Percentiles rank a stretch among this genome's conserved stretches.
These are phyloP conservation scores for Ophraella communa DNA, from an alignment of 2,888 invertebrate species.

Conservation along the genomic window DNA sequence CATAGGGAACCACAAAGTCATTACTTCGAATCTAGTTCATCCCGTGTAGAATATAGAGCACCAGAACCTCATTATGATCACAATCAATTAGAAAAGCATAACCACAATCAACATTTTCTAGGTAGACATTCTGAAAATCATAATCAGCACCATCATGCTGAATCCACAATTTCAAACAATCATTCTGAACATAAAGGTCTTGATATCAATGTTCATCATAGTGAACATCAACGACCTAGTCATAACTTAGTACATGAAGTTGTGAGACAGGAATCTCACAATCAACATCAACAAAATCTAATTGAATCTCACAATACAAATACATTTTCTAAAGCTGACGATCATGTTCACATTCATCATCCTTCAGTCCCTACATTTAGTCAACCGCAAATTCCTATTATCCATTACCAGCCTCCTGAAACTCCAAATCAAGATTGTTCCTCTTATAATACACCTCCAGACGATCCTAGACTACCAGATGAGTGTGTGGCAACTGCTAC, in stretches of 20 bases:
- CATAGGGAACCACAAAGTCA: conserved; percentile 8
- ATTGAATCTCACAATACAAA: conserved; percentile 56
- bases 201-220: conserved; percentile 23
- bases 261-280: conserved; percentile 13
- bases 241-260: conserved; percentile 7
- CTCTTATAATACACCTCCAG: conserved; percentile 27
- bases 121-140: conserved; percentile 25
- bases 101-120: conserved; percentile 14
- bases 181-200: conserved; percentile 2
- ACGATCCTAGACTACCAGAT: conserved; percentile 46
- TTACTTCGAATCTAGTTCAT: neutral
- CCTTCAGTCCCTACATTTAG: conserved; percentile 33
- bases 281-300: conserved; percentile 36
- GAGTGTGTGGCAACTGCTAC: conserved; percentile 52
- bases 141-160: neutral
- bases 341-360: conserved; percentile 37
- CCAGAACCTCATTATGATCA: conserved; percentile 4
- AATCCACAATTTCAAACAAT: neutral
- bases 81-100: conserved; percentile 2
- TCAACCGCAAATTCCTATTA: conserved; percentile 40
- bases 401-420: conserved; percentile 21
- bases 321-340: conserved; percentile 45
- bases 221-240: conserved; percentile 13
- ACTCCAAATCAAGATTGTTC: conserved; percentile 18
- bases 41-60: conserved; percentile 1